A percentile compares a stretch with the other conserved stretches of the same genome.
phyloP scores from a whole-genome alignment of 2,113 vertebrate genomes.

The Falcunculus frontatus region DNA sequence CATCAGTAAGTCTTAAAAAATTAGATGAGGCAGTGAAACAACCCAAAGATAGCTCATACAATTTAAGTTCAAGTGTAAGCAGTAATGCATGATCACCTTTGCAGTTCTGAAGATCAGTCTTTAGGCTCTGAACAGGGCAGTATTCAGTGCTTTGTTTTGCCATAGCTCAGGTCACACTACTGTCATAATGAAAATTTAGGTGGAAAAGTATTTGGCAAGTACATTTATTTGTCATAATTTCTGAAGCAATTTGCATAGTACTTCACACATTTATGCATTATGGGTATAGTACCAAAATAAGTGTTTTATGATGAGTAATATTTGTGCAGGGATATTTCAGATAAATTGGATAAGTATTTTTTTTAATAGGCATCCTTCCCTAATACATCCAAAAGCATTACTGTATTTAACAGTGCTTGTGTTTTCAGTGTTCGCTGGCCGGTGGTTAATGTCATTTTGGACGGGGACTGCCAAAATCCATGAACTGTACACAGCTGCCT shows the following conservation, averaged over 20 bases:
- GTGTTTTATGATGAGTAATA: neutral
- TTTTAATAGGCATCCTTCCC: neutral
- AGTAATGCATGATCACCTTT: neutral
- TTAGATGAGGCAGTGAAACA: neutral
- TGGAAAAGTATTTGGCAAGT: rapidly evolving
- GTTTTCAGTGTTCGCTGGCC: slow-evolving; percentile 90
- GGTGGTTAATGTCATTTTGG: slow-evolving; percentile 99
- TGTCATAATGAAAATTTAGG: neutral
- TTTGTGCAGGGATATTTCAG: neutral
- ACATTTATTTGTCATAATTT: neutral
- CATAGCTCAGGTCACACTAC: neutral
- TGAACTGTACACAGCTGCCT: slow-evolving; percentile 96
- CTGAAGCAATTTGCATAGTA: neutral
- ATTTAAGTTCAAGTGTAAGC: neutral
- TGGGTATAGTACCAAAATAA: neutral
- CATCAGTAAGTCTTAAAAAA: neutral
- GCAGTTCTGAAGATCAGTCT: neutral
- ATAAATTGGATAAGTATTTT: neutral
- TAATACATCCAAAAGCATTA: neutral
- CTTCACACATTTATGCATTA: neutral
- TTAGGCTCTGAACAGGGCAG: neutral
- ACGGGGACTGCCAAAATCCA: slow-evolving; percentile 97
- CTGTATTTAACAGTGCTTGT: slow-evolving; percentile 49
- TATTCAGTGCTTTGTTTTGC: neutral
- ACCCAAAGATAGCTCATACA: neutral